Conservation (phyloP, 1,140 invertebrate genomes). For the Physella acuta region DNA sequence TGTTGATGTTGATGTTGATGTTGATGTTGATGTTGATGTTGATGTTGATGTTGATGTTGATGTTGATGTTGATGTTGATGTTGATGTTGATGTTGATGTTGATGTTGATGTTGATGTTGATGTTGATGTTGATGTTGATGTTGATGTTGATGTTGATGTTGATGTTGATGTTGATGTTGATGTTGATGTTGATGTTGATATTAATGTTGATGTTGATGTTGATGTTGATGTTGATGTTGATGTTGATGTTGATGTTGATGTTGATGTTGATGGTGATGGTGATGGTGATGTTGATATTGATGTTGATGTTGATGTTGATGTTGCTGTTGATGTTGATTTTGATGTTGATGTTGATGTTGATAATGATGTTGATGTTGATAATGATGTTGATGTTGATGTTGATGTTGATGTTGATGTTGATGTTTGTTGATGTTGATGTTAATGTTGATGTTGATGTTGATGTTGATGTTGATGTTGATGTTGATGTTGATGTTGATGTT, state of each 20-base stretch:
- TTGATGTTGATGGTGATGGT: neutral
- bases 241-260: conserved; percentile 3
- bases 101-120: neutral
- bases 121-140: neutral
- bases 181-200: no score
- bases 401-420: neutral
- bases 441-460: conserved; percentile 5
- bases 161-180: conserved; percentile 3
- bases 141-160: conserved; percentile 3
- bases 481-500: neutral
- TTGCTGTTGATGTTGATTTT: neutral
- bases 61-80: neutral
- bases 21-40: neutral
- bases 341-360: no score
- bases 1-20: neutral
- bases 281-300: conserved; percentile 4
- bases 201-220: neutral
- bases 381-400: no score
- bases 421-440: no score
- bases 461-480: conserved; percentile 5
- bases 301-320: neutral
- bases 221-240: neutral
- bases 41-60: neutral
- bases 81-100: neutral
- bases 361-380: no score